Evolutionary conservation across 2,888 invertebrate species (phyloP).

Genomic region (Tribolium freemani): DNA sequence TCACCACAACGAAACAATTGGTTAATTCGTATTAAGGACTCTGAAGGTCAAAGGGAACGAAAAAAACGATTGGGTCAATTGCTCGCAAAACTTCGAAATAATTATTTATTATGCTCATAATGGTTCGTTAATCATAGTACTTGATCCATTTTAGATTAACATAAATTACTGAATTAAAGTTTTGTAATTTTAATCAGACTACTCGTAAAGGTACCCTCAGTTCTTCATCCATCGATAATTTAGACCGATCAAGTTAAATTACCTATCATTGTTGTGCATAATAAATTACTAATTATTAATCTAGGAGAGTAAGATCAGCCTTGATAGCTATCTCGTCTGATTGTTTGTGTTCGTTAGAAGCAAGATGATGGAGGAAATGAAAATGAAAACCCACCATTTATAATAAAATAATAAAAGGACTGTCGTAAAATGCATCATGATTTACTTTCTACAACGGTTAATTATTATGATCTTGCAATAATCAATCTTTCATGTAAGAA

Average conservation of each 20-base stretch:
- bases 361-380: conserved; percentile 15
- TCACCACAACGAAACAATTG: background rate
- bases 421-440: conserved; percentile 18
- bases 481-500: conserved; percentile 24
- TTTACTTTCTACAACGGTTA: conserved; percentile 26
- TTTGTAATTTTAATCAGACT: background rate
- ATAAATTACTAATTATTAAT: conserved; percentile 28
- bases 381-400: conserved; percentile 15
- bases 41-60: background rate
- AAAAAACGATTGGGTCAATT: too few relatives aligned
- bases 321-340: conserved; percentile 13
- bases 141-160: too few relatives aligned
- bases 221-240: background rate
- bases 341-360: conserved; percentile 2
- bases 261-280: conserved; percentile 21
- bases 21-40: background rate
- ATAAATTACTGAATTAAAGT: too few relatives aligned
- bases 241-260: conserved; percentile 5
- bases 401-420: conserved; percentile 10
- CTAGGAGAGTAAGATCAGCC: background rate
- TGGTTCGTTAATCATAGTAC: too few relatives aligned
- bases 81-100: too few relatives aligned
- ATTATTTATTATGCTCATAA: too few relatives aligned
- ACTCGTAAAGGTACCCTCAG: too few relatives aligned
- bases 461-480: conserved; percentile 23